Conservation (phyloP, 30 jellyfish, hydroid and myxozoan genomes). For the Turritopsis dohrnii region DNA sequence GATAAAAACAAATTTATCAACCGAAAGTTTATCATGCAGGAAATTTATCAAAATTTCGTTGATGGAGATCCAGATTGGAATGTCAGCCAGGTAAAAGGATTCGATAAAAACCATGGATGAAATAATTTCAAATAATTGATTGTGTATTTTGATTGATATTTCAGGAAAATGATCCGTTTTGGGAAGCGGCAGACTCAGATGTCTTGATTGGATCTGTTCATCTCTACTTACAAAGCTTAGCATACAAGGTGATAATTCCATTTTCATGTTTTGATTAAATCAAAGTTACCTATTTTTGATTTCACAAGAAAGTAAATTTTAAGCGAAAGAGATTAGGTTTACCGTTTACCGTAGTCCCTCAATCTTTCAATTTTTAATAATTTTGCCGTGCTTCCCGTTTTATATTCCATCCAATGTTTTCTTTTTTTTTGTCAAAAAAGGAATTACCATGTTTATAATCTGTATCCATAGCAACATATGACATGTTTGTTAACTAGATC, state of each 20-base stretch:
- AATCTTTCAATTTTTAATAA: too few relatives aligned
- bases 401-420: too few relatives aligned
- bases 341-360: too few relatives aligned
- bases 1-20: slow-evolving; percentile 77
- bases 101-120: too few relatives aligned
- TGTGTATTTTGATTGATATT: background rate
- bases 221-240: slow-evolving; percentile 74
- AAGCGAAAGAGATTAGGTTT: too few relatives aligned
- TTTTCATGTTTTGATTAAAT: too few relatives aligned
- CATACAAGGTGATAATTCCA: slow-evolving; percentile 72
- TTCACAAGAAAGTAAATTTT: too few relatives aligned
- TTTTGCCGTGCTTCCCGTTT: too few relatives aligned
- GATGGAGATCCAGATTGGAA: slow-evolving; percentile 86
- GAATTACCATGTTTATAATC: too few relatives aligned
- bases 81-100: slow-evolving; percentile 48
- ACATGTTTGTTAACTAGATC: slow-evolving; percentile 43
- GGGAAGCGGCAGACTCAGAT: slow-evolving; percentile 95
- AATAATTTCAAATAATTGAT: background rate
- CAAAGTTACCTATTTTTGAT: too few relatives aligned
- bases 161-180: slow-evolving; percentile 89
- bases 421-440: too few relatives aligned
- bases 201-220: slow-evolving; percentile 82
- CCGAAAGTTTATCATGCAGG: slow-evolving; percentile 90
- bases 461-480: too few relatives aligned
- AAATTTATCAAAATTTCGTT: slow-evolving; percentile 69